These are phyloP conservation scores for Camptogramma bilineatum DNA, from an alignment of 2,888 invertebrate species.

Conservation along the genomic window DNA sequence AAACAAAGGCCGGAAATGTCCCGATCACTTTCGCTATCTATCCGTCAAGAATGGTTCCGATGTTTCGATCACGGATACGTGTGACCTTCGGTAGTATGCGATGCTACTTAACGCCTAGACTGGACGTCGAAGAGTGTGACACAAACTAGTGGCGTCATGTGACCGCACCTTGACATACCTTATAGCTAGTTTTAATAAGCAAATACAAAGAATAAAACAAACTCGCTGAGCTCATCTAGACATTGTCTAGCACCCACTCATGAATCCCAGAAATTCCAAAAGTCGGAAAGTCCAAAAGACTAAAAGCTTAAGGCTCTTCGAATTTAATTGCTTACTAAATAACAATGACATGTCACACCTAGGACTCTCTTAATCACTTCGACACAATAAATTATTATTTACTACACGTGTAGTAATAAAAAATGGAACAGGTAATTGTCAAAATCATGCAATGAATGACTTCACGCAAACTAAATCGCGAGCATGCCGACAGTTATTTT, in stretches of 20 bases:
- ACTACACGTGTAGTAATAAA: too few species aligned
- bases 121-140: constrained; percentile 70
- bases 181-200: constrained; percentile 31
- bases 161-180: constrained; percentile 76
- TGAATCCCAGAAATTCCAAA: not conserved
- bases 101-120: constrained; percentile 72
- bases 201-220: constrained; percentile 18
- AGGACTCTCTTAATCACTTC: not conserved
- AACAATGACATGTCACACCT: not conserved
- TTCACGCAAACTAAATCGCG: not conserved
- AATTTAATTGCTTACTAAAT: not conserved
- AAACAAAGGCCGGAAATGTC: constrained; percentile 21
- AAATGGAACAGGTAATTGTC: too few species aligned
- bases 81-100: constrained; percentile 74
- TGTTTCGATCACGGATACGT: constrained; percentile 66
- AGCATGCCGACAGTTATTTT: not conserved
- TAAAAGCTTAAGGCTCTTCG: not conserved
- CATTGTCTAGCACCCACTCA: not conserved
- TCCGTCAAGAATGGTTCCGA: constrained; percentile 6
- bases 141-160: constrained; percentile 76
- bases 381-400: not conserved
- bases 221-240: not conserved
- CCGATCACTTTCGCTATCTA: constrained; percentile 41
- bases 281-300: too few species aligned
- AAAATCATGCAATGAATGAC: not conserved